Evolutionary conservation across 30 jellyfish, hydroid and myxozoan species (phyloP).

Genomic region (Turritopsis dohrnii): DNA sequence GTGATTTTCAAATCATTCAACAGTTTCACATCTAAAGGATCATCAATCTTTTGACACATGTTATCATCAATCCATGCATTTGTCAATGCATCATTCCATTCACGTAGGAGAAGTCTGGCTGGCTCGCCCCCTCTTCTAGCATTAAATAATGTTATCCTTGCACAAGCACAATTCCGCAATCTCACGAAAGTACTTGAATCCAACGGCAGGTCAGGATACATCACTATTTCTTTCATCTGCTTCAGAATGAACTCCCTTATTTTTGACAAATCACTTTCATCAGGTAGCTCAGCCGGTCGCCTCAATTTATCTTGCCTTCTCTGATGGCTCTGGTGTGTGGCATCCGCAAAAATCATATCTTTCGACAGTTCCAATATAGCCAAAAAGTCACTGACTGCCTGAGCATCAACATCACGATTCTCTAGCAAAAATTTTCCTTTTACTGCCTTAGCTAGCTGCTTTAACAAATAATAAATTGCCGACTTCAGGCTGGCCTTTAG

Average conservation of each 20-base stretch:
- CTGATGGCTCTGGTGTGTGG: neutral
- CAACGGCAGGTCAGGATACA: neutral
- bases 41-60: neutral
- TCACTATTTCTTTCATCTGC: neutral
- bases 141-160: conserved; percentile 19
- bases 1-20: conserved; percentile 10
- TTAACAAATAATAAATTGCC: conserved; percentile 4
- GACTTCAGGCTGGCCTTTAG: conserved; percentile 16
- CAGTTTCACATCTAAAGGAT: conserved; percentile 13
- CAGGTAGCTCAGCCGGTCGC: conserved; percentile 9
- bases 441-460: neutral
- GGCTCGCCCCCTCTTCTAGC: conserved; percentile 27
- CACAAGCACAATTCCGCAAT: conserved; percentile 7
- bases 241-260: conserved; percentile 4
- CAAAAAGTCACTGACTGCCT: conserved; percentile 10
- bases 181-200: conserved; percentile 2
- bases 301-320: neutral
- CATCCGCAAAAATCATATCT: conserved; percentile 1
- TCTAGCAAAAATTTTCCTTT: conserved; percentile 3
- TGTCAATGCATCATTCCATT: conserved; percentile 4
- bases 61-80: conserved; percentile 17
- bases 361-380: neutral
- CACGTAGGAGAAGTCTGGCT: conserved; percentile 2
- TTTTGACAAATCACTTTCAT: neutral
- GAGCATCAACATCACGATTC: conserved; percentile 17